These are phyloP conservation scores for Tipula helvola DNA, from an alignment of 2,888 invertebrate genomes.

Conservation along the genomic window DNA sequence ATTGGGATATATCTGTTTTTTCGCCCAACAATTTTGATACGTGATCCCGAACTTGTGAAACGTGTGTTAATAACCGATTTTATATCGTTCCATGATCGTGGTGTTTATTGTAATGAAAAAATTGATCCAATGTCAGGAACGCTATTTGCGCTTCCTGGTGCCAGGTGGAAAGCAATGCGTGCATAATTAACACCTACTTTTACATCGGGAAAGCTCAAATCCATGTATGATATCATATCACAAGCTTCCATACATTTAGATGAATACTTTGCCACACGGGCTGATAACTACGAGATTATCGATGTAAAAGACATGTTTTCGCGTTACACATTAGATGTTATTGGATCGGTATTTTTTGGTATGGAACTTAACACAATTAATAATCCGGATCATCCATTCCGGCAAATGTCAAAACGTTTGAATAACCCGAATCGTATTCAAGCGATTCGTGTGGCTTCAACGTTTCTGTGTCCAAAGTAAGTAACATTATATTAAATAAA, in stretches of 20 bases:
- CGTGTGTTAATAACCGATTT: conserved; percentile 49
- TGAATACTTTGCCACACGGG: conserved; percentile 30
- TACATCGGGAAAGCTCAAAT: conserved; percentile 52
- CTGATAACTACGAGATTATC: conserved; percentile 30
- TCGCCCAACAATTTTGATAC: conserved; percentile 45
- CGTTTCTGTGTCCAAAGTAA: conserved; percentile 26
- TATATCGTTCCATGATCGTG: conserved; percentile 50
- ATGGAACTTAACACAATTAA: conserved; percentile 33
- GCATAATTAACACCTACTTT: conserved; percentile 52
- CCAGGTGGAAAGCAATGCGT: conserved; percentile 50
- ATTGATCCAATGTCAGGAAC: conserved; percentile 48
- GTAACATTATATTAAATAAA: conserved; percentile 11
- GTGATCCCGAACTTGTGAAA: conserved; percentile 49
- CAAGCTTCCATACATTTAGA: conserved; percentile 42
- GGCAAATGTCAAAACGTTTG: conserved; percentile 20
- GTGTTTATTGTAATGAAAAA: conserved; percentile 45
- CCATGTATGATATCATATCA: conserved; percentile 47
- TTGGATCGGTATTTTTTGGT: conserved; percentile 38
- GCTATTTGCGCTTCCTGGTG: conserved; percentile 44
- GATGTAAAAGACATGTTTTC: conserved; percentile 33
- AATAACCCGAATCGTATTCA: conserved; percentile 12
- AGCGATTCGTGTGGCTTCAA: conserved; percentile 19
- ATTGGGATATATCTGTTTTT: conserved; percentile 51
- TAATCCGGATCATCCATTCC: conserved; percentile 31
- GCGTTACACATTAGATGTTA: conserved; percentile 34